phyloP scores from a whole-genome alignment of 2,888 invertebrate species.

The Ophioninae sp. region DNA sequence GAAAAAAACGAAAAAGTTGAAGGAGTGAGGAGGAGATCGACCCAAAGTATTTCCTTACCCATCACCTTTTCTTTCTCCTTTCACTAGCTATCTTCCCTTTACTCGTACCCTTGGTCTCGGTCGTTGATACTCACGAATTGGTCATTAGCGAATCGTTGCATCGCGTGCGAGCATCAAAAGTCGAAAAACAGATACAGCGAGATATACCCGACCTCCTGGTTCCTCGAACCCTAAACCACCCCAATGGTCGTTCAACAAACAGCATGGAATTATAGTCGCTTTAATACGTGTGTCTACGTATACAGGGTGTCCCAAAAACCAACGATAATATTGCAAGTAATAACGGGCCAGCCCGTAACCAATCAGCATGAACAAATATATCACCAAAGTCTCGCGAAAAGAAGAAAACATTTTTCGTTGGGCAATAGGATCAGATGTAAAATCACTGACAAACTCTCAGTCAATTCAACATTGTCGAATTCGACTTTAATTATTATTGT shows the following conservation, averaged over 20 bases:
- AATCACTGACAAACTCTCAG: too few species aligned
- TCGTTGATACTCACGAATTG: slow-evolving; percentile 23
- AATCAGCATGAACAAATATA: too few species aligned
- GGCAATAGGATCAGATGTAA: too few species aligned
- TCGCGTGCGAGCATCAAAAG: slow-evolving; percentile 50
- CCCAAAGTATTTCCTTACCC: slow-evolving; percentile 44
- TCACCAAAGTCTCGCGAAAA: too few species aligned
- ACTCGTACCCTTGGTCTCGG: slow-evolving; percentile 32
- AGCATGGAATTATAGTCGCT: slow-evolving; percentile 45
- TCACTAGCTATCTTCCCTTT: slow-evolving; percentile 35
- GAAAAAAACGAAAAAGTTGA: not conserved
- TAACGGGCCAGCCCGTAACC: too few species aligned
- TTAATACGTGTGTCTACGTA: slow-evolving; percentile 6
- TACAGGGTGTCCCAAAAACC: not conserved
- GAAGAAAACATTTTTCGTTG: too few species aligned
- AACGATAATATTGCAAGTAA: too few species aligned
- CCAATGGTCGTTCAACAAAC: slow-evolving; percentile 35
- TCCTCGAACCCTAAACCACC: slow-evolving; percentile 45
- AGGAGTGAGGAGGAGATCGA: not conserved
- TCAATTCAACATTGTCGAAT: too few species aligned
- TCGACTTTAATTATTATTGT: too few species aligned
- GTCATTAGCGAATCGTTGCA: slow-evolving; percentile 52
- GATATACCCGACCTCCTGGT: slow-evolving; percentile 32
- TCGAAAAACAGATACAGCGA: slow-evolving; percentile 17
- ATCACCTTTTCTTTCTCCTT: slow-evolving; percentile 54